Conservation (phyloP, 2,113 vertebrate genomes). For the Pagrus major region DNA sequence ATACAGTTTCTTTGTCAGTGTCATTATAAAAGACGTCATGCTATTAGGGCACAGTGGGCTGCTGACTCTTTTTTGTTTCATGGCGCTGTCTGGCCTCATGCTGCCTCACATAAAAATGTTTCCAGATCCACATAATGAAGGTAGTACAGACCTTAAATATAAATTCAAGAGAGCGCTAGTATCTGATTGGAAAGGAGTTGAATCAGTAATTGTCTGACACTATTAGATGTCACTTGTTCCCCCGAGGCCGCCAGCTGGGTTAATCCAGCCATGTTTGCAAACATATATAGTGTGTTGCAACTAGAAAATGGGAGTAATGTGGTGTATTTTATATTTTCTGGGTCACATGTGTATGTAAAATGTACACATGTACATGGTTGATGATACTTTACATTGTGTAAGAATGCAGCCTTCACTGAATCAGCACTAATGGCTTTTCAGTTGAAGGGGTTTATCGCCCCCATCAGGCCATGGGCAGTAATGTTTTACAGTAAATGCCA, state of each 20-base stretch:
- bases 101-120: not conserved
- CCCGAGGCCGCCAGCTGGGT: no score
- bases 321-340: no score
- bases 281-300: no score
- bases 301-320: no score
- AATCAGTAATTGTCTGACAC: no score
- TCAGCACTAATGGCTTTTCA: not conserved
- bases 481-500: not conserved
- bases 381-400: not conserved
- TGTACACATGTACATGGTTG: not conserved
- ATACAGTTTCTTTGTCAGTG: no score
- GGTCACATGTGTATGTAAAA: not conserved
- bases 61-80: not conserved
- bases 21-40: not conserved
- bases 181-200: no score
- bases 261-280: no score
- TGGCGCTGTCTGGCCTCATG: not conserved
- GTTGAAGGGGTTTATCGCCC: not conserved
- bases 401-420: not conserved
- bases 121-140: no score
- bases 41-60: not conserved
- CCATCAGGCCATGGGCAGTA: not conserved
- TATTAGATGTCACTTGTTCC: no score
- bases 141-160: no score
- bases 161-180: no score